These are phyloP conservation scores for Pseudopipra pipra DNA, from an alignment of 2,113 vertebrate species.

Conservation along the genomic window DNA sequence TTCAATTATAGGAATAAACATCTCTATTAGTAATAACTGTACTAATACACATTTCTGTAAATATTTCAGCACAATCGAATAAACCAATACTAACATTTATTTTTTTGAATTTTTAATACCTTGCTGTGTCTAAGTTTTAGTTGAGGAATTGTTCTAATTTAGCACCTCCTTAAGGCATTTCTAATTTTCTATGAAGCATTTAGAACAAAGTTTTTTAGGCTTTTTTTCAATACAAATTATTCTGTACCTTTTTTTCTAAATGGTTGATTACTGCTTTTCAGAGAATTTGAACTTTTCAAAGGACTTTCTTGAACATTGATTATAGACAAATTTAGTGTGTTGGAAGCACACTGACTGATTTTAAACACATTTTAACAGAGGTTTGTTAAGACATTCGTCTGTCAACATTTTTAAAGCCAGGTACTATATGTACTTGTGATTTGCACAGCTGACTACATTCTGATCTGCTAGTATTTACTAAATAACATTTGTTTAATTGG, in stretches of 20 bases:
- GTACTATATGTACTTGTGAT: neutral
- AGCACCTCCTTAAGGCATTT: neutral
- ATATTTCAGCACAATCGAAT: constrained; percentile 10
- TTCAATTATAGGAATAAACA: neutral
- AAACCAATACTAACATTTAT: neutral
- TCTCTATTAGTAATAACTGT: neutral
- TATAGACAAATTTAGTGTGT: neutral
- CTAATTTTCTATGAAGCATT: neutral
- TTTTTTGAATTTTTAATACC: neutral
- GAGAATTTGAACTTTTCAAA: neutral
- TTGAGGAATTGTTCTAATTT: neutral
- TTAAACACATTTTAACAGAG: neutral
- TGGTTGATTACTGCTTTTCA: neutral
- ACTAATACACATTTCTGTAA: neutral
- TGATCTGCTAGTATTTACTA: neutral
- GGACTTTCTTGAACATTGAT: neutral
- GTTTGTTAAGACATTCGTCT: accelerated
- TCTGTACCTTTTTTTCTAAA: neutral
- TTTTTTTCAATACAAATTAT: neutral
- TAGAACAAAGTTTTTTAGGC: neutral
- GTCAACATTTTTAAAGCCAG: neutral
- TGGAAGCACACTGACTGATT: neutral
- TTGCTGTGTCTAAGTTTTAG: neutral
- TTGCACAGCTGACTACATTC: neutral
- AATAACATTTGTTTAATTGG: neutral